A percentile compares a stretch with the other conserved stretches of the same genome.
phyloP scores from a whole-genome alignment of 2,113 vertebrate species.

The Stomatorhinus ivindoensis region DNA sequence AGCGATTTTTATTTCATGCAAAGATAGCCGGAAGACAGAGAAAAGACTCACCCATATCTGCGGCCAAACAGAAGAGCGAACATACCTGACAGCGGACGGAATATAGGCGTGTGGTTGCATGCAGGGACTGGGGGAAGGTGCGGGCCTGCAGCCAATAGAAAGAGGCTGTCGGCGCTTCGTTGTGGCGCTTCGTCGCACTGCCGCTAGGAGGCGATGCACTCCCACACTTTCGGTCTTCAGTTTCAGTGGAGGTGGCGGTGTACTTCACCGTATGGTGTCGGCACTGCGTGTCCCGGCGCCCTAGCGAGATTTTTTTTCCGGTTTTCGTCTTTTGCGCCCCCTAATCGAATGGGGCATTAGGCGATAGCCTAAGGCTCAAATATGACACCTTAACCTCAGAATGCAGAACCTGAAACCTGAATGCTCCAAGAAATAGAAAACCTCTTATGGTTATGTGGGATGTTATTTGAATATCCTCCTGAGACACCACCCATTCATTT shows the following conservation, averaged over 20 bases:
- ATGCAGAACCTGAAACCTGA: neutral
- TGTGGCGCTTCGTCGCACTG: neutral
- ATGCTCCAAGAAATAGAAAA: neutral
- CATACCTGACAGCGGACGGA: slow-evolving; percentile 6
- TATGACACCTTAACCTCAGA: neutral
- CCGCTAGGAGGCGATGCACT: neutral
- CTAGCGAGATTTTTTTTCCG: neutral
- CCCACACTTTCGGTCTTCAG: neutral
- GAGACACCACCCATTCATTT: too few relatives aligned
- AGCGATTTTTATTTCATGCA: neutral
- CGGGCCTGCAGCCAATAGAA: slow-evolving; percentile 8
- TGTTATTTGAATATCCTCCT: neutral
- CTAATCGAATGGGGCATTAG: neutral
- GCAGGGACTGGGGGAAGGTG: neutral
- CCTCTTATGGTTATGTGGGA: neutral
- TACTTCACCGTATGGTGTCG: neutral
- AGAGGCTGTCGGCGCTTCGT: neutral
- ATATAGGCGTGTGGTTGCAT: neutral
- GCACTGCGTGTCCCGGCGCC: neutral
- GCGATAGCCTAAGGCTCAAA: neutral
- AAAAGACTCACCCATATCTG: slow-evolving; percentile 14
- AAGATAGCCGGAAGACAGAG: neutral
- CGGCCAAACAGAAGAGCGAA: slow-evolving; percentile 8
- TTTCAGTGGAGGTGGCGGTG: neutral
- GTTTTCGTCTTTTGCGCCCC: neutral